Evolutionary conservation across 2,113 vertebrate species (phyloP), one percentile per base, ranked within the genome.

Genomic region (Seriola aureovittata): DNA sequence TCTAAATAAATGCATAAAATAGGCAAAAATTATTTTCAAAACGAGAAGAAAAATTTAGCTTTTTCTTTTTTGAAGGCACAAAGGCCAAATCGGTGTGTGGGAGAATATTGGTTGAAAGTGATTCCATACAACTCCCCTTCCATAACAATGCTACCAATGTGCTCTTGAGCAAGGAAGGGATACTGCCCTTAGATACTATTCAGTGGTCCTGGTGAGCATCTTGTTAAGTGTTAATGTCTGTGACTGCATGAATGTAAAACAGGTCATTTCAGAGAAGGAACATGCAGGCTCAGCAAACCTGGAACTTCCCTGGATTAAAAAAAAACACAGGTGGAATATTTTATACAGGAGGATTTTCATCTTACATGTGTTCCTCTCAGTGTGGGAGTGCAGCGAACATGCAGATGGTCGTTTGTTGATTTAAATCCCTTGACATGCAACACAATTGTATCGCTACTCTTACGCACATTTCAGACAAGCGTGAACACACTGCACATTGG

Each of bases 211-310:
- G 17, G 16, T 29, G 29, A 29, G 40, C 14, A 8, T 34, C 67
- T 81, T 65, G 50, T 76, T 72, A 59, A 73, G 58, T 57, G 25
- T 65, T 65, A 36, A 84, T 34, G 13, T 82, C 59, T 79, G 55
- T 3, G 1, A 55, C 59, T 38, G 46, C 68, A 23, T 58, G 57
- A 34, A 59, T 74, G 25, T 55, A 50, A 77, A 68, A 55, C 2
- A 8, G 55, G 29, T 55, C 19, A 38, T 55, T 40, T 38, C 38
- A 67, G 32, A 46, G 72, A 62, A 21, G 14, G 23, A 48, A 75
- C 54, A 60, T 38, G 76, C 66, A 40, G 14, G 54, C 71, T 80
- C 60, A 76, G 80, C 85, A 83, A 65, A 40, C 19, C n/a, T 29
- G 29, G 29, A 29, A 29, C 29, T 34, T 34, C 42, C 4, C 21